Conservation (phyloP, 1,140 invertebrate species). For the Diabrotica virgifera region DNA sequence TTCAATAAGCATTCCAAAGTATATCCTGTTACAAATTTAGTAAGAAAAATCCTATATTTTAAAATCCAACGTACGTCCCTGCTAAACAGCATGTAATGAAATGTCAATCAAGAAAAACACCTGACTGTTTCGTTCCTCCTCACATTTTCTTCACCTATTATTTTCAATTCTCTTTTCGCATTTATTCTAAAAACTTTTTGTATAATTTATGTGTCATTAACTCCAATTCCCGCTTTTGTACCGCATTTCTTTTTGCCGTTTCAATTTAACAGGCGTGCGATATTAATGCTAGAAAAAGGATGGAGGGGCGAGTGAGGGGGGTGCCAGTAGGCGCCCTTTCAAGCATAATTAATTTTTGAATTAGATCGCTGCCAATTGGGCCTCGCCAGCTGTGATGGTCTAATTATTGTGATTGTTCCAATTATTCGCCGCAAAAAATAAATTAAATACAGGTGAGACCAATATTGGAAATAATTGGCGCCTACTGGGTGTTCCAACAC, state of each 20-base stretch:
- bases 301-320: not conserved
- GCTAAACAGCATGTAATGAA: too few species aligned
- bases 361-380: not conserved
- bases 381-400: not conserved
- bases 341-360: conserved; percentile 1
- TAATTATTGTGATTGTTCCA: not conserved
- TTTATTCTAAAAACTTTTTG: conserved; percentile 25
- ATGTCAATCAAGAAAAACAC: too few species aligned
- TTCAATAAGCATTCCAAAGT: too few species aligned
- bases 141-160: too few species aligned
- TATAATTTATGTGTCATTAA: conserved; percentile 32
- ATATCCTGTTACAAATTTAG: too few species aligned
- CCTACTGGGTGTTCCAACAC: too few species aligned
- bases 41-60: too few species aligned
- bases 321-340: not conserved
- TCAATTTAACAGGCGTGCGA: not conserved
- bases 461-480: too few species aligned
- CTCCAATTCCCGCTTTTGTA: conserved; percentile 25
- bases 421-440: too few species aligned
- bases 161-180: conserved; percentile 25
- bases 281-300: not conserved
- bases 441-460: too few species aligned
- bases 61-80: too few species aligned
- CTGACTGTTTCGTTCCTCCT: too few species aligned
- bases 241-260: conserved; percentile 15